Conservation (phyloP, 2,113 vertebrate genomes). For the Cacatua alba region DNA sequence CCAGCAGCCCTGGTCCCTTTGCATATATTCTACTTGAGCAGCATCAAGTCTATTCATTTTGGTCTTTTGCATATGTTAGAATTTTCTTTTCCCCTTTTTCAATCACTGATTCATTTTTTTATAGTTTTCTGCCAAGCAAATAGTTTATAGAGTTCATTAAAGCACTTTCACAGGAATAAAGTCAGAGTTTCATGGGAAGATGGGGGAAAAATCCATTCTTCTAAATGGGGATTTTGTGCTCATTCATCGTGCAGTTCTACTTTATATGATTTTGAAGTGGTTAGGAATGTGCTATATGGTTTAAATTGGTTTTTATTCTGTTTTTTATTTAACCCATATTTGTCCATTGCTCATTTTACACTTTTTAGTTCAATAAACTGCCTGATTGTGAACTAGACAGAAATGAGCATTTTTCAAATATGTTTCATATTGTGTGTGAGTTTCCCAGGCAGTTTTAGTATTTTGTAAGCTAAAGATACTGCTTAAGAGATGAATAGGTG, state of each 20-base stretch:
- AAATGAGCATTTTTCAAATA: slow-evolving; percentile 61
- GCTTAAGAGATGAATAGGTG: not conserved
- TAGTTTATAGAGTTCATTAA: slow-evolving; percentile 25
- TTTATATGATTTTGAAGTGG: slow-evolving; percentile 32
- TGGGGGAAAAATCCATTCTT: not conserved
- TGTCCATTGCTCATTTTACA: slow-evolving; percentile 45
- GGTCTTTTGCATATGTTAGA: not conserved
- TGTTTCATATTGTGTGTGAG: slow-evolving; percentile 5
- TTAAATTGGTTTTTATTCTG: slow-evolving; percentile 13
- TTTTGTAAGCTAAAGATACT: slow-evolving; percentile 28
- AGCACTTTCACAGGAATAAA: slow-evolving; percentile 28
- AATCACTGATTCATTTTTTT: not conserved
- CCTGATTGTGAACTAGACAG: slow-evolving; percentile 8
- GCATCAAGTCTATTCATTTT: not conserved
- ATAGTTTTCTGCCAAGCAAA: not conserved
- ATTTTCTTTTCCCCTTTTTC: not conserved
- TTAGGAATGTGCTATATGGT: not conserved
- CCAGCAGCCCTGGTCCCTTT: not conserved
- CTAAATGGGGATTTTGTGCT: slow-evolving; percentile 19
- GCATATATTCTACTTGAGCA: not conserved
- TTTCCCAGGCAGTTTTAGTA: slow-evolving; percentile 51
- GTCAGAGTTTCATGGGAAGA: not conserved
- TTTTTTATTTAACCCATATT: slow-evolving; percentile 45
- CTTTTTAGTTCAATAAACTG: slow-evolving; percentile 56
- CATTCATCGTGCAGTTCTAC: slow-evolving; percentile 11